Evolutionary conservation across 2,797 vertebrate genomes (phyloP), one percentile per base, ranked within the genome.

Genomic region (Serranus cabrilla): DNA sequence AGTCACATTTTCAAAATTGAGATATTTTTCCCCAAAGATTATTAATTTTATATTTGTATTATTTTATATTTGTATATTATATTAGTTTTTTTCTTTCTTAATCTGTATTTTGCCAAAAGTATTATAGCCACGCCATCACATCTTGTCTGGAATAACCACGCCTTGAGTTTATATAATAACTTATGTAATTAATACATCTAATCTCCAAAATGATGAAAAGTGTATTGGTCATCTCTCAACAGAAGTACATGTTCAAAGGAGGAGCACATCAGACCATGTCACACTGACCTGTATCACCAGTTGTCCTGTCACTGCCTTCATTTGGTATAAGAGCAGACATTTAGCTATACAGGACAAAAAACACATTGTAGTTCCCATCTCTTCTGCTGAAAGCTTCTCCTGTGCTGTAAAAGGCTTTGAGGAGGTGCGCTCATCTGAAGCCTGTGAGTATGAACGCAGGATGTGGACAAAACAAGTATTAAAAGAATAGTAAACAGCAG

Each of bases 391-490:
- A 16, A 13, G 2, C 16, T 59, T 50, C 39, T 40, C 37, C 11
- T 85, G 76, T 59, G 54, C 60, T 34, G 31, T 71, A 14, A 37
- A 17, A 23, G 0, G 14, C 12, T 12, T 21, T 0, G 31, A 63
- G 0, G 7, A 62, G 46, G 17, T 71, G 2, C 11, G 10, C 12
- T 76, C 76, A 21, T 7, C 52, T 31, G 45, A 78, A 0, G 7
- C 16, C 31, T 82, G 83, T 85, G 45, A 85, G 83, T 85, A 52
- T 51, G 0, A 52, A 20, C 37, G 7, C 34, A 34, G 34, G 34
- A 34, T 34, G 34, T 34, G 34, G 34, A 34, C 34, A 34, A 7
- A 7, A 34, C 7, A 7, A 5, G 34, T 4, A 34, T 7, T 5
- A 9, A 34, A 34, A 7, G 34, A 34, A 34, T 34, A 34, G 34